Evolutionary conservation across 2,113 vertebrate species (phyloP), one percentile per base, ranked within the genome.

Genomic region (Proterorhinus semilunaris): DNA sequence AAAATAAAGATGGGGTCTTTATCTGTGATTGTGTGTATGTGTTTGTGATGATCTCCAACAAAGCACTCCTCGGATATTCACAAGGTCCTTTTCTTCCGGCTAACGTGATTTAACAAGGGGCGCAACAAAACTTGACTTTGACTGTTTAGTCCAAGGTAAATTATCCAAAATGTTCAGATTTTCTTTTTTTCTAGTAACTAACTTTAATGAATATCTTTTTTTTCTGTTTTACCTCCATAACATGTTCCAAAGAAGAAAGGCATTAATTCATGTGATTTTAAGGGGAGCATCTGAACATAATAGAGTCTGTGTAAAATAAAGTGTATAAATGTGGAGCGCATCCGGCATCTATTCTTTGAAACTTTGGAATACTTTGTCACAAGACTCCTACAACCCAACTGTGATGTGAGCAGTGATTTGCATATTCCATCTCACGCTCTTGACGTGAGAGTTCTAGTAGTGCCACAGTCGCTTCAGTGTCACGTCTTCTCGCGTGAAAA

Each of bases 21-120:
- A 49, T 78, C 13, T 74, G 13, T 65, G 17, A 59, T 4, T 68
- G 21, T 68, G 6, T 50, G 2, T 66, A 53, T 65, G 69, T 67
- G 11, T 77, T 12, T 71, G 55, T 57, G 12, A 47, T 46, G 47
- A 16, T 36, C 27, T 36, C 36, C 12, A 62, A 62, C 13, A 45
- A 76, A 82, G 73, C 75, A 81, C 71, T 86, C 81, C 50, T 36
- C 53, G 66, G 78, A 83, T 81, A 87, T 82, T 86, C 78, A 65
- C 80, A 62, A 52, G 55, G 66, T 79, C 65, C 66, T 83, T 79
- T 80, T 69, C 78, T 69, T 82, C 71, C 82, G 43, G 53, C 47
- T 80, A 83, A 85, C 85, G 73, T 57, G 69, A 82, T 85, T 83
- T 84, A 59, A 46, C 64, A 72, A 27, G 44, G 61, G 71, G 66